A percentile compares a stretch with the other conserved stretches of the same genome.
phyloP scores from a whole-genome alignment of 2,797 vertebrate species.

The Monodelphis domestica region DNA sequence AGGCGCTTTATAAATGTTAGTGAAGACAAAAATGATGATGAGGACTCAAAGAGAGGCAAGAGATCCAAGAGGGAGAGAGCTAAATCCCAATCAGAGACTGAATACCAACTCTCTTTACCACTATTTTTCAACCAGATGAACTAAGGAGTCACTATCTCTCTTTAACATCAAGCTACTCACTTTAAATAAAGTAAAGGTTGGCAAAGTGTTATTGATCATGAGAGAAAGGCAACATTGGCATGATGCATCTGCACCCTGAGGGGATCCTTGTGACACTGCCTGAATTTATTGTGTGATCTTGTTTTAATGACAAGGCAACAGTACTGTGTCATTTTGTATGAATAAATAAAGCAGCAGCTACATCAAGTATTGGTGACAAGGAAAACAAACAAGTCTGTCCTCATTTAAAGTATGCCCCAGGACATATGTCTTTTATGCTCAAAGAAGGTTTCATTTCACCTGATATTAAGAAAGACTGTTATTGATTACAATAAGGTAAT shows the following conservation, averaged over 20 bases:
- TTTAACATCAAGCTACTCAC: not conserved
- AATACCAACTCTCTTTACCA: not conserved
- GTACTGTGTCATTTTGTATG: not conserved
- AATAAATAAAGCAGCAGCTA: slow-evolving; percentile 18
- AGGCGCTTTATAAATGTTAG: not conserved
- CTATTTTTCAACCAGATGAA: not conserved
- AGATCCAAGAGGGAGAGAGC: not conserved
- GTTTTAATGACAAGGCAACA: slow-evolving; percentile 9
- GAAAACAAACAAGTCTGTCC: not conserved
- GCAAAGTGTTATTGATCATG: not conserved
- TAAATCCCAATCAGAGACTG: not conserved
- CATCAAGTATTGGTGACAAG: slow-evolving; percentile 1
- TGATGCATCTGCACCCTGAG: not conserved
- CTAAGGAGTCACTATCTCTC: not conserved
- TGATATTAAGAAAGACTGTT: slow-evolving; percentile 17
- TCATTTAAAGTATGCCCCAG: slow-evolving; percentile 1
- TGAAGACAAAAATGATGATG: not conserved
- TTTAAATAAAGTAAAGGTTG: not conserved
- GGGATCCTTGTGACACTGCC: slow-evolving; percentile 13
- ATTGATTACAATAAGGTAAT: not conserved
- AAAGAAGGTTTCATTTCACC: not conserved
- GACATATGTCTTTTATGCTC: not conserved
- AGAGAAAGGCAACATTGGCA: not conserved
- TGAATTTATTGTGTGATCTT: slow-evolving; percentile 17
- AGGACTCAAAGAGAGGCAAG: not conserved